Base-by-base conservation (phyloP, 2,888 invertebrate genomes). In the Invenusta paracnida region DNA sequence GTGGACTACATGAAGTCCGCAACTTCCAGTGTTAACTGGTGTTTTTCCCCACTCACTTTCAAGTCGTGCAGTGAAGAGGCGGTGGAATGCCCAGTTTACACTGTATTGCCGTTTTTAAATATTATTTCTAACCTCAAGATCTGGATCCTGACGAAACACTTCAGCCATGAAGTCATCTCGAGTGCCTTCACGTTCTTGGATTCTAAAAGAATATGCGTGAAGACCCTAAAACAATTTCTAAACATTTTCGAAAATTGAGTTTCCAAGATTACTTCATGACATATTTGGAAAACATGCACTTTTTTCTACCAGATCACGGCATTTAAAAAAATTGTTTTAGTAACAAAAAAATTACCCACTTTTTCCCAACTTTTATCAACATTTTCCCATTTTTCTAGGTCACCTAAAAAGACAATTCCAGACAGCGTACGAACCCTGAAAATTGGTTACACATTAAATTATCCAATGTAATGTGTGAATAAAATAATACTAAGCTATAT, bases 1-100 rank as follows among this genome's bases (percentile, higher is more conserved):
- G 73, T 88, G 88, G 11, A 88, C 84, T 27, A 85, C 86, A 79
- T 88, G 88, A 0, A 88, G 83, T 11, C 88, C 87, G 86, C 88
- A 88, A 11, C 86, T 85, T 17, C 87, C 88, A 84, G 87, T 87
- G 79, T 88, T 87, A 17, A 88, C 17, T 48, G 48, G 48, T 48
- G 48, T 48, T 48, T 48, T 48, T 48, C 48, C 48, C 48, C 48
- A 48, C 48, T 48, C 48, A 48, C 48, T 48, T 48, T 48, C 48
- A 48, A 48, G 48, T 48, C 48, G 17, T 48, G 48, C 48, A 48
- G 48, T 48, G 48, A 48, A 48, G 48, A 48, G 48, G 48, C 48
- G 48, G 48, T 48, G 48, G 48, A 48, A 48, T 48, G 48, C 48
- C 48, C 48, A 48, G 17, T 48, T 48, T 48, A 48, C 48, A 48